Evolutionary conservation across 2,888 invertebrate species (phyloP).

Genomic region (Metopia argyrocephala): DNA sequence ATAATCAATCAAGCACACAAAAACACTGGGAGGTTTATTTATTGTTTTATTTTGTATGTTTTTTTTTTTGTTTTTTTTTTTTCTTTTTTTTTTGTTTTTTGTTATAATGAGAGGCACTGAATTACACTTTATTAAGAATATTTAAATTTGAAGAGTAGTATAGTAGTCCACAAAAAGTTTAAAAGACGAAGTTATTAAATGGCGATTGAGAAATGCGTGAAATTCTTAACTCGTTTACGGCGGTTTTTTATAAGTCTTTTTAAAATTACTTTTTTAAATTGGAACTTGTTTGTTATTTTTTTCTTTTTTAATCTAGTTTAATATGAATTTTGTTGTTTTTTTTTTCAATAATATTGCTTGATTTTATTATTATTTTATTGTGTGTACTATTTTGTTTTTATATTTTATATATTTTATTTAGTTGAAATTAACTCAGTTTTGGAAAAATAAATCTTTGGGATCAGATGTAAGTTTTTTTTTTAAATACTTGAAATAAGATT

Average conservation of each 20-base stretch:
- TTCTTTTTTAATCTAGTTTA: constrained; percentile 29
- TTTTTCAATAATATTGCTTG: constrained; percentile 59
- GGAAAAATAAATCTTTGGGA: constrained; percentile 64
- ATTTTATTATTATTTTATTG: constrained; percentile 42
- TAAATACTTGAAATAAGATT: constrained; percentile 60
- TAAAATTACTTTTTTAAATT: constrained; percentile 58
- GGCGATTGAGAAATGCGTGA: constrained; percentile 60
- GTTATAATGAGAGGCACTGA: constrained; percentile 63
- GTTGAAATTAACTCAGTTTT: constrained; percentile 61
- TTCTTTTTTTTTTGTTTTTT: constrained; percentile 56
- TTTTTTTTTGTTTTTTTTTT: background rate
- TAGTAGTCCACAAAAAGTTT: constrained; percentile 38
- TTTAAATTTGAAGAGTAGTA: constrained; percentile 48
- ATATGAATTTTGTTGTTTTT: constrained; percentile 18
- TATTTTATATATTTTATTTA: constrained; percentile 39
- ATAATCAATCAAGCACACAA: constrained; percentile 25
- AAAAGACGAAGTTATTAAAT: constrained; percentile 49
- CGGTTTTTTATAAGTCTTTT: constrained; percentile 56
- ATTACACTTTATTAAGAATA: constrained; percentile 58
- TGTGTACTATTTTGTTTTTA: constrained; percentile 41
- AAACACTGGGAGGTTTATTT: constrained; percentile 46
- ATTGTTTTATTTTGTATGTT: constrained; percentile 59
- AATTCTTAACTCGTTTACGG: constrained; percentile 59
- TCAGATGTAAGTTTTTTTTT: constrained; percentile 59
- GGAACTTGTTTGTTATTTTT: constrained; percentile 57